Base-by-base conservation (phyloP, 53 echinoderm and acorn worm genomes). In the Pentamera pediparva region DNA sequence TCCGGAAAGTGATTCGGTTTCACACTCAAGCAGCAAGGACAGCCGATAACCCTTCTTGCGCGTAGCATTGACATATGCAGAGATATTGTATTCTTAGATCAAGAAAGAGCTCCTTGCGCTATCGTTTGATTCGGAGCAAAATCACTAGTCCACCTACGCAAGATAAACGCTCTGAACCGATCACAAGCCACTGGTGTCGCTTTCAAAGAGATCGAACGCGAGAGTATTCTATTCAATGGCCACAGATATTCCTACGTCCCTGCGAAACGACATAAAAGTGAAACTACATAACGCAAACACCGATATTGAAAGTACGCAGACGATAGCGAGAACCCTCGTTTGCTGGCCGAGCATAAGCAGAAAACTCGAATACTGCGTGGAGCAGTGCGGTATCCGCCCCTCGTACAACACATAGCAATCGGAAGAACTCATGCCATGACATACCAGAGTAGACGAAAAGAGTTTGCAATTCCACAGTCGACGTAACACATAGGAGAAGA, bases 31-130 rank as follows among this genome's bases (percentile, higher is more conserved):
- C 81, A 91, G 27, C 20, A 84, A 30, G 92, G 78, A 24, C 84
- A 87, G 48, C 91, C 87, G 19, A 58, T 87, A 20, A 67, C 83
- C n/a, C 0, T 84, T 83, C 39, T 47, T 77, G 8, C 86, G 86
- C 36, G 70, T 75, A 32, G 91, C 86, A 31, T 61, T 75, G 12
- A 75, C 55, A 12, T 56, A 38, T 20, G 65, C 55, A 25, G 75
- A 75, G 28, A 75, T 56, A 4, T 17, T 58, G 30, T 41, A 73
- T 30, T 80, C 73, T 26, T 61, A 73, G 39, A 75, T 75, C 15
- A 87, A 91, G 71, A 87, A 91, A 78, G 81, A 91, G 36, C 71
- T 90, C 31, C 56, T 90, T 4, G 75, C 75, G 4, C 38, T 29
- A 19, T 33, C 58, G 5, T 75, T 37, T 27, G 75, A 59, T 36